These are phyloP conservation scores for Busseola fusca DNA, from an alignment of 2,888 invertebrate genomes.

Conservation along the genomic window DNA sequence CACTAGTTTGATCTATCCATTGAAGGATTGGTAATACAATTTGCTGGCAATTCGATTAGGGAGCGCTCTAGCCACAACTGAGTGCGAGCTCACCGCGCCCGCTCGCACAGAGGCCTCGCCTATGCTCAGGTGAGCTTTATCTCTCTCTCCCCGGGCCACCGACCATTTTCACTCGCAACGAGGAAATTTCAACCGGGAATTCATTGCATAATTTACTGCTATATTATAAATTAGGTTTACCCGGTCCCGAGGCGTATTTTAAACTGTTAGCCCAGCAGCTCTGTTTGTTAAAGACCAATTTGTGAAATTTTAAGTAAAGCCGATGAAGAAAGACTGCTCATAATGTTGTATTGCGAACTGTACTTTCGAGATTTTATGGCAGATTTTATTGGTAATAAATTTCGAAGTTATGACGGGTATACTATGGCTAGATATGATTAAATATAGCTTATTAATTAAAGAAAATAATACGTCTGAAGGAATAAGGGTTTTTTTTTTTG, in stretches of 20 bases:
- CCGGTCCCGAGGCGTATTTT: constrained; percentile 69
- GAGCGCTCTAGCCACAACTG: constrained; percentile 56
- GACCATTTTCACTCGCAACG: constrained; percentile 71
- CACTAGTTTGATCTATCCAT: constrained; percentile 60
- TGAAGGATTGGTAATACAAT: constrained; percentile 64
- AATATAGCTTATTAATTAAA: constrained; percentile 43
- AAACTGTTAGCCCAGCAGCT: constrained; percentile 70
- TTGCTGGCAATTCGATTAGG: constrained; percentile 60
- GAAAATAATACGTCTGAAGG: constrained; percentile 12
- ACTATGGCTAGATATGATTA: constrained; percentile 36
- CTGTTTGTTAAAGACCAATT: constrained; percentile 75
- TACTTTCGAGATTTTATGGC: constrained; percentile 61
- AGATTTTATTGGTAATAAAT: constrained; percentile 52
- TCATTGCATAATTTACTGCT: constrained; percentile 79
- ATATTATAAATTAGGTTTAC: constrained; percentile 78
- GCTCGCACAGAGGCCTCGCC: constrained; percentile 44
- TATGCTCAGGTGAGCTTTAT: constrained; percentile 68
- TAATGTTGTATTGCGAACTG: constrained; percentile 62
- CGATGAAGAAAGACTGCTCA: constrained; percentile 64
- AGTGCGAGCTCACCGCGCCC: constrained; percentile 51
- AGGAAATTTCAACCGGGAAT: constrained; percentile 73
- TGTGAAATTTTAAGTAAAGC: constrained; percentile 69
- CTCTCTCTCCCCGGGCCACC: constrained; percentile 67
- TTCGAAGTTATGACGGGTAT: constrained; percentile 50
- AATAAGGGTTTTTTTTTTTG: no score